Conservation (phyloP, 2,113 vertebrate species). For the Callocephalon fimbriatum region DNA sequence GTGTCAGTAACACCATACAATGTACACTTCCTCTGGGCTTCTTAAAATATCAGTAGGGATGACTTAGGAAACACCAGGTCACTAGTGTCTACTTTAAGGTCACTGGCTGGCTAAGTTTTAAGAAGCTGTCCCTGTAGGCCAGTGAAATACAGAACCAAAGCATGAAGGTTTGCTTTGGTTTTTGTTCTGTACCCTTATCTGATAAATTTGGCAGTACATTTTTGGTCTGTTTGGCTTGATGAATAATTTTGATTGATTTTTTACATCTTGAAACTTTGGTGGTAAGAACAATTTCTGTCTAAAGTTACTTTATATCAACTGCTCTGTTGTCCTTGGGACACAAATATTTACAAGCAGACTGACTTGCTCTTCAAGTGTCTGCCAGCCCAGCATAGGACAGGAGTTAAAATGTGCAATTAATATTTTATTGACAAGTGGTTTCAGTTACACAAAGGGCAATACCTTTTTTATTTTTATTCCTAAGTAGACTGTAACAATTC, state of each 20-base stretch:
- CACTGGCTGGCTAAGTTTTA: neutral
- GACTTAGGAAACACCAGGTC: neutral
- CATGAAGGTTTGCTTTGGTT: neutral
- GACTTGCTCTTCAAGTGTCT: neutral
- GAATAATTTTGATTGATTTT: neutral
- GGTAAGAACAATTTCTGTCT: neutral
- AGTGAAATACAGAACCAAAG: neutral
- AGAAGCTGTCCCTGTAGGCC: neutral
- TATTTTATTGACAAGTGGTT: neutral
- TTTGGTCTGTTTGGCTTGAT: neutral
- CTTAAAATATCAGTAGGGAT: neutral
- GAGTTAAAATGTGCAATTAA: rapidly evolving
- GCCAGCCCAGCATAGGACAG: neutral
- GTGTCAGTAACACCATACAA: neutral
- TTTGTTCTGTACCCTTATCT: neutral
- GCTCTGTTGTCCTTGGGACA: neutral
- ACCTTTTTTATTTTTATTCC: neutral
- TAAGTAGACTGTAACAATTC: neutral
- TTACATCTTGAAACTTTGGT: neutral
- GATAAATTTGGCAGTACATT: neutral
- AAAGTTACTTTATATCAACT: neutral
- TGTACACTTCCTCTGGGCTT: neutral
- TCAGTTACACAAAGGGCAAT: neutral
- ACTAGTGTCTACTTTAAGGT: neutral
- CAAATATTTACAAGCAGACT: neutral